Base-by-base conservation (phyloP, 1,140 invertebrate genomes). In the Arion vulgaris region DNA sequence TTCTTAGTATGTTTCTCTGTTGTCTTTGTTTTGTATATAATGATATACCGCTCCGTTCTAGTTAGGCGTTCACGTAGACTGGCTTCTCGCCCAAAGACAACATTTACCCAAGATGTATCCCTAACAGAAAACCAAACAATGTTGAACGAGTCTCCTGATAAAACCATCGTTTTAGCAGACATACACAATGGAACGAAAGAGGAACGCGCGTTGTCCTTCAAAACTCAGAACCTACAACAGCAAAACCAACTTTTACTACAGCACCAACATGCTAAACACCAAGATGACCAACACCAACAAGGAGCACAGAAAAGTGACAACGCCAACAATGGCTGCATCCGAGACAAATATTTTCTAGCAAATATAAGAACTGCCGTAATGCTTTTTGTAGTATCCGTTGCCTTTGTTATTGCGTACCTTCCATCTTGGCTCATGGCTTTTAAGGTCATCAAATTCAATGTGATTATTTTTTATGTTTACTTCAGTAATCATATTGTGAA, bases 401-500 rank as follows among this genome's bases (percentile, higher is more conserved):
- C 90, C 28, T 92, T 91, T 82, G 80, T 92, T 19, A 84, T 91
- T 26, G 89, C 90, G 11, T 92, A 90, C 79, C 81, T 89, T 38
- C 91, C 91, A 1, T 88, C 90, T 15, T 90, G 88, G 86, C 77
- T 92, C 0, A 90, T 90, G 88, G 87, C 90, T 7, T 85, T 88
- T 76, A 72, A 81, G 34, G 82, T 89, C 34, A 82, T 92, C 19
- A 38, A 62, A 4, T 91, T 89, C 69, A 88, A 87, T 66, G 84
- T 76, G 17, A 77, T 90, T 11, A 78, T 92, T 23, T 92, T 92
- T 83, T 92, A 91, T 76, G 86, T 89, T 81, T 92, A 92, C 84
- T 92, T 91, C 83, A 86, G 87, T 53, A 90, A 92, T 78, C 90
- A 92, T 84, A 88, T 91, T 13, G 87, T 88, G 0, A 92, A 92